These are phyloP conservation scores for Dascyllus trimaculatus DNA, from an alignment of 2,113 vertebrate genomes.

Conservation along the genomic window DNA sequence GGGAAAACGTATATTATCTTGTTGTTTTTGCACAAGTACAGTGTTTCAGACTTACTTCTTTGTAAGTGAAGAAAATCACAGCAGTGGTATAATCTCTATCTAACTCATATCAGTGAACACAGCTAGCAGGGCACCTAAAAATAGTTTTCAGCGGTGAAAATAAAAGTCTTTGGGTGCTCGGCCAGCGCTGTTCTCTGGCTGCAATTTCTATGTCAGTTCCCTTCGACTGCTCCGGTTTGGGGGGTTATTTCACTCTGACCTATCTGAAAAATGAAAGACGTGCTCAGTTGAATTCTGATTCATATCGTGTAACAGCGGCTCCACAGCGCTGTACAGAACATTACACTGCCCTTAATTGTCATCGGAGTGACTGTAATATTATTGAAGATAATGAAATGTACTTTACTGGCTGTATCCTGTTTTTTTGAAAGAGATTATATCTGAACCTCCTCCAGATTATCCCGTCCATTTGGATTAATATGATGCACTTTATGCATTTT, in stretches of 20 bases:
- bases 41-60: background rate
- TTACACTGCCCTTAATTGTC: conserved; percentile 10
- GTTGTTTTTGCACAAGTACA: background rate
- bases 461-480: conserved; percentile 60
- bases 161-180: conserved; percentile 24
- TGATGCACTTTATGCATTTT: conserved; percentile 37
- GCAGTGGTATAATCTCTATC: conserved; percentile 6
- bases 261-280: conserved; percentile 32
- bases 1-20: background rate
- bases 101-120: conserved; percentile 18
- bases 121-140: conserved; percentile 11
- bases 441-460: conserved; percentile 39
- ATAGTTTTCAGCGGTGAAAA: conserved; percentile 21
- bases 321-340: background rate
- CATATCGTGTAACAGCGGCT: background rate
- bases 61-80: background rate
- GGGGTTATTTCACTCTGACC: conserved; percentile 26
- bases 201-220: conserved; percentile 39
- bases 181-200: conserved; percentile 26
- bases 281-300: conserved; percentile 18
- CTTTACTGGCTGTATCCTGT: conserved; percentile 19
- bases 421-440: conserved; percentile 45
- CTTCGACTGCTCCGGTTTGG: conserved; percentile 8
- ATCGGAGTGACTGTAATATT: conserved; percentile 5
- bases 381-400: conserved; percentile 38